A percentile compares a stretch with the other conserved stretches of the same genome.
These are phyloP conservation scores for Clarias pachynema DNA, from an alignment of 2,797 vertebrate species.

Conservation along the genomic window DNA sequence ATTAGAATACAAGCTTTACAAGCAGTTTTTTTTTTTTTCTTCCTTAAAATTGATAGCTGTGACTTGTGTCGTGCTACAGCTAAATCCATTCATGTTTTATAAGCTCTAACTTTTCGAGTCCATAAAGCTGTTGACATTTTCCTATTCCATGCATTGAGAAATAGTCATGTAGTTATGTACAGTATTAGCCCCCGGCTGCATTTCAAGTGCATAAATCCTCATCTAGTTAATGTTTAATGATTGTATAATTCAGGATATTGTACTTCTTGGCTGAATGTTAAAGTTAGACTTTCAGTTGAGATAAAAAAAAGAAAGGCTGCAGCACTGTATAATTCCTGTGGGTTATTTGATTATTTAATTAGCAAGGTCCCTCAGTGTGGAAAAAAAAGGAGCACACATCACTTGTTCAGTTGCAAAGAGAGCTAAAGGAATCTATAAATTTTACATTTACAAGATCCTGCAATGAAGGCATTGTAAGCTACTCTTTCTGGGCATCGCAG, in stretches of 20 bases:
- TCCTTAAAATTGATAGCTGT: not conserved
- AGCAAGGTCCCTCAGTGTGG: slow-evolving; percentile 46
- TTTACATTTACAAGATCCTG: slow-evolving; percentile 99
- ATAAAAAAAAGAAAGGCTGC: not conserved
- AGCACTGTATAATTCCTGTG: not conserved
- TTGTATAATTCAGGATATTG: slow-evolving; percentile 37
- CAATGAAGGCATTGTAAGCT: slow-evolving; percentile 99
- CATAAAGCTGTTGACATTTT: not conserved
- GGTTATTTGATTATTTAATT: slow-evolving; percentile 17
- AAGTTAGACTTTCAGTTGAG: slow-evolving; percentile 3
- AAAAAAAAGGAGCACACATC: slow-evolving; percentile 86
- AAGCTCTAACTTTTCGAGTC: not conserved
- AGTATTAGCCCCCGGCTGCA: slow-evolving; percentile 22
- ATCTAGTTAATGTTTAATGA: slow-evolving; percentile 40
- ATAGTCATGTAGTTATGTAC: not conserved
- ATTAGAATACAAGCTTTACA: slow-evolving; percentile 11
- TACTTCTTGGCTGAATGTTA: slow-evolving; percentile 3
- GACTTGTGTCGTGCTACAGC: not conserved
- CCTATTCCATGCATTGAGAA: not conserved
- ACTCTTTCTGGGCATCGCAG: slow-evolving; percentile 99
- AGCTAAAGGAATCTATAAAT: slow-evolving; percentile 99
- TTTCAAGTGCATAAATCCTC: slow-evolving; percentile 17
- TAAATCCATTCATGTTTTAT: not conserved
- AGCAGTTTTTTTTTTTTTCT: not conserved
- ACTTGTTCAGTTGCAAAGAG: slow-evolving; percentile 95